A percentile compares a stretch with the other conserved stretches of the same genome.
phyloP scores from a whole-genome alignment of 2,888 invertebrate genomes.

The Lasioglossum oenotherae region DNA sequence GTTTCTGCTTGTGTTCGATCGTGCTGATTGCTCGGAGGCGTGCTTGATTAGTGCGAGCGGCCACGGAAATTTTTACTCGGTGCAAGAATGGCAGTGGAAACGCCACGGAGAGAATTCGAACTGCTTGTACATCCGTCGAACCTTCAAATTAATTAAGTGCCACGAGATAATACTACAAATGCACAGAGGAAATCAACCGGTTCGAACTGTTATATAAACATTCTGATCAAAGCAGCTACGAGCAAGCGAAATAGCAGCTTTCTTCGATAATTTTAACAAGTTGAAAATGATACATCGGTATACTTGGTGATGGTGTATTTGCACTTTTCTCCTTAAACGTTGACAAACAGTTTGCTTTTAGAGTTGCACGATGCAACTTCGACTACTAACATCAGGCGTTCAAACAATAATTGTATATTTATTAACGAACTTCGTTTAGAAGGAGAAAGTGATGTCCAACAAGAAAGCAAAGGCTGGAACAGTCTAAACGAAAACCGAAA shows the following conservation, averaged over 20 bases:
- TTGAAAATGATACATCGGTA: no score
- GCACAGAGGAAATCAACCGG: background rate
- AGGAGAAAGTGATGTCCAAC: background rate
- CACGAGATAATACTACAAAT: background rate
- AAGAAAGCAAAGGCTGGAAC: background rate
- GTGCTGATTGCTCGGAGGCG: constrained; percentile 29
- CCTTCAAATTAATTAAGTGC: constrained; percentile 6
- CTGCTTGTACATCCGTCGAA: constrained; percentile 1
- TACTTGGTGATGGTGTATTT: background rate
- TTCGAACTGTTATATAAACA: background rate
- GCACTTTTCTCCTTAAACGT: background rate
- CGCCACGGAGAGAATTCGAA: constrained; percentile 31
- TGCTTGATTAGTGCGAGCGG: constrained; percentile 17
- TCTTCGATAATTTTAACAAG: no score
- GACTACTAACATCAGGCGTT: background rate
- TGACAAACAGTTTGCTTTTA: background rate
- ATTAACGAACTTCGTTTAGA: background rate
- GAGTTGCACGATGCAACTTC: background rate
- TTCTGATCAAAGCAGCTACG: no score
- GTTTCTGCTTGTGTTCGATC: constrained; percentile 26
- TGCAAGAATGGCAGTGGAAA: background rate
- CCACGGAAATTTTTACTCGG: background rate
- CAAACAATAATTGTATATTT: background rate
- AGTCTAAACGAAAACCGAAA: background rate
- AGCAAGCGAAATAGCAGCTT: no score